Conservation (phyloP, 2,888 invertebrate genomes). For the Heteropelma amictum region DNA sequence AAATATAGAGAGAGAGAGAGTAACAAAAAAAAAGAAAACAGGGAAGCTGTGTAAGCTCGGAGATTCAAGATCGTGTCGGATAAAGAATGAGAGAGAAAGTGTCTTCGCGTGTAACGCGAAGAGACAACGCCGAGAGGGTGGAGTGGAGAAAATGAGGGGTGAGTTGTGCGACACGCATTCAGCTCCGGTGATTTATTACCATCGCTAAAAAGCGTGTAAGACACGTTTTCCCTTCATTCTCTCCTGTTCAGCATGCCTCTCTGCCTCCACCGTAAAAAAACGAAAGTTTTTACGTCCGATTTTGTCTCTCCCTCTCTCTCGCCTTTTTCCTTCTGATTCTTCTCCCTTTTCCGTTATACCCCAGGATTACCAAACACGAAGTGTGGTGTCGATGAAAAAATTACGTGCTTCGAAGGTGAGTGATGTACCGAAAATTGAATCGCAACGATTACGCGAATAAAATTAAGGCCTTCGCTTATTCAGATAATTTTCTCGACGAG, state of each 20-base stretch:
- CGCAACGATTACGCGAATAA: background rate
- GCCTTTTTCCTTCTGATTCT: slow-evolving; percentile 6
- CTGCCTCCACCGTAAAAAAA: slow-evolving; percentile 2
- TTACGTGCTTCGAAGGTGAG: no score
- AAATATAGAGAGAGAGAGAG: slow-evolving; percentile 27
- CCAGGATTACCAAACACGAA: no score
- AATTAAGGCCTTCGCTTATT: background rate
- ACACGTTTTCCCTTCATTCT: slow-evolving; percentile 41
- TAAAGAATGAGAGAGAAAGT: background rate
- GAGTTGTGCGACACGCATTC: slow-evolving; percentile 58
- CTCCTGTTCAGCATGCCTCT: slow-evolving; percentile 4
- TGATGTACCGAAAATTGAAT: background rate
- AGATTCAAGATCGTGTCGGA: background rate
- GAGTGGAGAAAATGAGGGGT: slow-evolving; percentile 27
- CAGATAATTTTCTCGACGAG: no score
- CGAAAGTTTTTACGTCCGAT: slow-evolving; percentile 10
- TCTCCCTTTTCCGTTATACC: slow-evolving; percentile 20
- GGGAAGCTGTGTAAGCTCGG: background rate
- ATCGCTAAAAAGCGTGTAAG: slow-evolving; percentile 59
- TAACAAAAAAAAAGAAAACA: background rate
- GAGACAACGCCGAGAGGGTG: slow-evolving; percentile 27
- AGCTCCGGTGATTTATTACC: slow-evolving; percentile 59
- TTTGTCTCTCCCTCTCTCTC: background rate
- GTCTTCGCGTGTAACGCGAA: slow-evolving; percentile 58
- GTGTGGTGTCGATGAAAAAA: no score